These are phyloP conservation scores for Drosophila pandora DNA, from an alignment of 1,140 invertebrate species.

Conservation along the genomic window DNA sequence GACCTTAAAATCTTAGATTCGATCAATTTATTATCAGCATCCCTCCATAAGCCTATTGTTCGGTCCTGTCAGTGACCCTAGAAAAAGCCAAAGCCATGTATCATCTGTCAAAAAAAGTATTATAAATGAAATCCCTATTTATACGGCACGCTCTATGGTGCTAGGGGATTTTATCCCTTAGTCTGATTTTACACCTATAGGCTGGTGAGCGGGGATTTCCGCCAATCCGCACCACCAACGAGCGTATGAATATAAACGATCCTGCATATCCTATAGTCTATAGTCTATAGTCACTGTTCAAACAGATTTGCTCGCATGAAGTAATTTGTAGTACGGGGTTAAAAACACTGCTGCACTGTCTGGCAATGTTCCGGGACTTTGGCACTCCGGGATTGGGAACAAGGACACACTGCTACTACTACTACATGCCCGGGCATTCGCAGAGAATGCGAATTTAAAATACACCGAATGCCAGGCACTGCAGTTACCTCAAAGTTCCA, in stretches of 20 bases:
- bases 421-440: neutral
- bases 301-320: constrained; percentile 27
- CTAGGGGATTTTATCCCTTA: constrained; percentile 47
- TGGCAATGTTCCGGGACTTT: constrained; percentile 25
- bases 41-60: constrained; percentile 61
- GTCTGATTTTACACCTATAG: constrained; percentile 63
- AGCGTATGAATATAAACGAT: constrained; percentile 63
- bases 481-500: constrained; percentile 5
- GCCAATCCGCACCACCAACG: constrained; percentile 6
- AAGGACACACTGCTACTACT: constrained; percentile 38
- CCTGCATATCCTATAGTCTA: constrained; percentile 15
- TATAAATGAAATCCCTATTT: constrained; percentile 58
- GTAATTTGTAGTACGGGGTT: constrained; percentile 39
- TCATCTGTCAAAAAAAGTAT: constrained; percentile 38
- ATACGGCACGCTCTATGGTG: constrained; percentile 70
- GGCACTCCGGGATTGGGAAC: constrained; percentile 54
- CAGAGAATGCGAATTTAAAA: constrained; percentile 30
- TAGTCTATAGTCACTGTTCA: constrained; percentile 42
- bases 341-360: constrained; percentile 39
- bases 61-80: constrained; percentile 5
- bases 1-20: constrained; percentile 42
- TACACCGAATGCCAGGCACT: constrained; percentile 33
- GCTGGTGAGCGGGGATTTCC: constrained; percentile 30
- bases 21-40: constrained; percentile 48
- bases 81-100: constrained; percentile 3